Evolutionary conservation across 2,113 vertebrate genomes (phyloP), one percentile per base, ranked within the genome.

Genomic region (Cephalopholis sonnerati): DNA sequence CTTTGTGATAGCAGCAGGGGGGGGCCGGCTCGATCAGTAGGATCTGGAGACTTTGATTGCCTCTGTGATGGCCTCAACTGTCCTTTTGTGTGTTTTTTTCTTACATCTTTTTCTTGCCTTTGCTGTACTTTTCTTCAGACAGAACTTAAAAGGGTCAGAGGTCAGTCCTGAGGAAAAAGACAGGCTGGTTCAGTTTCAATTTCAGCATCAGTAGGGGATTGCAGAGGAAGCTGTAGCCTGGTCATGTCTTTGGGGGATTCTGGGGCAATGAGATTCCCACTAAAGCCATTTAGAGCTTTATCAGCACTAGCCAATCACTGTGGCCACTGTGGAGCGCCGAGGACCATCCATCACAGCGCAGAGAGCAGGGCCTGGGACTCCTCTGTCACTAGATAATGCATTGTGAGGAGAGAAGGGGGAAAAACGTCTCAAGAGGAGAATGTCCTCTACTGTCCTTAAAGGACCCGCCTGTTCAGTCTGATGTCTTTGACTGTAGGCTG

Each of bases 281-380:
- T 77, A 62, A 87, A 92, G 78, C 68, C 86, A 84, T 90, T 91
- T 87, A 79, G 69, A 78, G 83, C 75, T 84, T 92, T 93, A 92
- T 93, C 83, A 86, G 90, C 72, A 51, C 71, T 39, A 87, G 86
- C 90, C 91, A 89, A 92, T 93, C 87, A 83, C 57, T 8, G 53
- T 32, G 44, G 81, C 87, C 80, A 53, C 77, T 82, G 63, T 72
- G 84, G 83, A 88, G 74, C 11, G 9, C 66, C 3, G 25, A 78
- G 85, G 54, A 79, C 70, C 81, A 93, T 93, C 88, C 91, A 92
- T 93, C 93, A 94, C 24, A 3, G 44, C 46, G 0, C 41, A 72
- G 75, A 74, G 85, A 88, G 78, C 80, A 74, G 41, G 32, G 61
- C 65, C 81, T 18, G 18, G 84, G 83, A 90, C 44, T 24, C 79